Base-by-base conservation (phyloP, 2,888 invertebrate genomes). In the Leptothorax acervorum region DNA sequence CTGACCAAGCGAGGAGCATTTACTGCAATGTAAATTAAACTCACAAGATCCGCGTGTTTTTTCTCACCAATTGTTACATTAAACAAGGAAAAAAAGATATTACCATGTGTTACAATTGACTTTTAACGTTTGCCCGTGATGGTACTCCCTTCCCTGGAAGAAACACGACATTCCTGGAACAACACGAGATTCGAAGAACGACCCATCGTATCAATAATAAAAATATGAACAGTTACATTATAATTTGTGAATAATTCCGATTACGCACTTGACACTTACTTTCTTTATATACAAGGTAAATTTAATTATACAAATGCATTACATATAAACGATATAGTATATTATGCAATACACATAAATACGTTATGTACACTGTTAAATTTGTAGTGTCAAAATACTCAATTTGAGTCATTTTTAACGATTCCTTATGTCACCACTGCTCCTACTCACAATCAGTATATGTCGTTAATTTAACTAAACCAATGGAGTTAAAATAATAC, bases 81-180 rank as follows among this genome's bases (percentile, higher is more conserved):
- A 23, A 48, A n/a, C 2, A 48, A 62, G 28, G 15, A 73, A 68
- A 35, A 11, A 12, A 4, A 23, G 15, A 39, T 57, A 78, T 96
- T 93, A 97, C 97, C 98, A 98, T 87, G 95, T 94, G 90, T 98
- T 98, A 93, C 98, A 98, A 92, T 97, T 97, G 12, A 96, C 95
- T 87, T 95, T 95, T 5, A 96, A 94, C 15, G 95, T 95, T 82
- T 95, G 93, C 0, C 96, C 96, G 1, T 95, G 95, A n/a, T 93
- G 89, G 93, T 96, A 96, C 18, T 95, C 93, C 83, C 95, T 93
- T 11, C 96, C 96, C 11, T 96, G 95, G 90, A 96, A 95, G 39
- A 91, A 91, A 93, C 98, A 97, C 18, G 53, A 5, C 8, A 6
- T n/a, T 3, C 94, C 94, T 93, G 91, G 84, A 83, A 94, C 39